phyloP scores from a whole-genome alignment of 2,888 invertebrate genomes.

The Stratiomys singularior region DNA sequence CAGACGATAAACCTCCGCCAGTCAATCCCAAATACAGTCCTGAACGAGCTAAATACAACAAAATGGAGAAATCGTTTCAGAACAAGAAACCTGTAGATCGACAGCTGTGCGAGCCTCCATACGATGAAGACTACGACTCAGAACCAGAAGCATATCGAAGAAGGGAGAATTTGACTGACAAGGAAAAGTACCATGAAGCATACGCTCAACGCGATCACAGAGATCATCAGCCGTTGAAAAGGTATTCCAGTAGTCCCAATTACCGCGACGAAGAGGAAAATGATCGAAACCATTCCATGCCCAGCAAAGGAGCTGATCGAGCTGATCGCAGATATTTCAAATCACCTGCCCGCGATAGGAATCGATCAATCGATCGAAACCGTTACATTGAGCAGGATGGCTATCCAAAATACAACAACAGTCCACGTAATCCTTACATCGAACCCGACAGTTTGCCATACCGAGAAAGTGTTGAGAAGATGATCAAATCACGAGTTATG shows the following conservation, averaged over 20 bases:
- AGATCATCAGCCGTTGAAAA: conserved; percentile 50
- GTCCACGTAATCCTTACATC: conserved; percentile 63
- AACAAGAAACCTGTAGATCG: conserved; percentile 36
- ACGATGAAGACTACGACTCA: conserved; percentile 59
- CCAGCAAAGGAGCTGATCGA: neutral
- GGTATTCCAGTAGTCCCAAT: conserved; percentile 44
- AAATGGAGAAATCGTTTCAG: conserved; percentile 52
- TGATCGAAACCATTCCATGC: conserved; percentile 49
- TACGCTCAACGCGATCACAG: conserved; percentile 60
- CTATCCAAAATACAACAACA: conserved; percentile 59
- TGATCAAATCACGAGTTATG: conserved; percentile 65
- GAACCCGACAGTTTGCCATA: conserved; percentile 65
- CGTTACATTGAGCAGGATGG: conserved; percentile 52
- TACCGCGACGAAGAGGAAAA: conserved; percentile 46
- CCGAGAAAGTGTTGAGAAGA: conserved; percentile 65
- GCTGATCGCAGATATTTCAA: conserved; percentile 34
- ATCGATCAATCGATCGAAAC: conserved; percentile 30
- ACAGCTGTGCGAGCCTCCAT: conserved; percentile 56
- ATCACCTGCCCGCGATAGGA: conserved; percentile 44
- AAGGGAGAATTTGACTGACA: conserved; percentile 64
- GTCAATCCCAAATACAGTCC: conserved; percentile 52
- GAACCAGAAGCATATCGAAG: conserved; percentile 53
- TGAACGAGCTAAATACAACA: conserved; percentile 62
- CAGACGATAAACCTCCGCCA: conserved; percentile 52
- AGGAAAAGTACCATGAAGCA: conserved; percentile 63